Base-by-base conservation (phyloP, 1,140 invertebrate species). In the Chironomus tepperi region DNA sequence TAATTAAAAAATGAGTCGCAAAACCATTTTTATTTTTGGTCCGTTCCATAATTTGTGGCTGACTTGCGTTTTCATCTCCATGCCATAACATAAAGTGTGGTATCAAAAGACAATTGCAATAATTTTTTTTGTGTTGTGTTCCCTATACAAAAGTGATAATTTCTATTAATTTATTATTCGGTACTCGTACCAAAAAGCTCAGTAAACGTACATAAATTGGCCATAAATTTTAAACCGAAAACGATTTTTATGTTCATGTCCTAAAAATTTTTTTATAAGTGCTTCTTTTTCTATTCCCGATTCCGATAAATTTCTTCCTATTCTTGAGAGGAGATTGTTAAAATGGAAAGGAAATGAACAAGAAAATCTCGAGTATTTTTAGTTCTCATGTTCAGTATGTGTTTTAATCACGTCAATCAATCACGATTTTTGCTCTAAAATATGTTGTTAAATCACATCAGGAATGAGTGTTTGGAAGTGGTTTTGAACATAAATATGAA, bases 151-250 rank as follows among this genome's bases (percentile, higher is more conserved):
- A 57, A 5, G 9, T 57, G 47, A 57, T 57, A 57, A 57, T 57
- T 57, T 57, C 47, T 57, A 57, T 57, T n/a, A 57, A 57, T 57
- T 57, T 57, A 57, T 57, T 57, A 57, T 57, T 57, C 47, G 47
- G n/a, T n/a, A n/a, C 12, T 57, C 47, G 47, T 57, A n/a, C n/a
- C n/a, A 57, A n/a, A 57, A 12, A 12, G n/a, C n/a, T 57, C n/a
- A 57, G n/a, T 12, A 57, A 57, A 57, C 47, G 47, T n/a, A 57
- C 12, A 57, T 57, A 57, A 57, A 57, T 57, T 57, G 47, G 47
- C 47, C 47, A 57, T 57, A 57, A 57, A 57, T 57, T 57, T 57
- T n/a, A 57, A n/a, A 57, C n/a, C n/a, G 47, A 57, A n/a, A n/a
- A 15, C 47, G 24, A 34, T 34, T 34, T 34, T 34, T 34, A 34